Evolutionary conservation across 2,113 vertebrate species (phyloP).

Genomic region (Pyrgilauda ruficollis): DNA sequence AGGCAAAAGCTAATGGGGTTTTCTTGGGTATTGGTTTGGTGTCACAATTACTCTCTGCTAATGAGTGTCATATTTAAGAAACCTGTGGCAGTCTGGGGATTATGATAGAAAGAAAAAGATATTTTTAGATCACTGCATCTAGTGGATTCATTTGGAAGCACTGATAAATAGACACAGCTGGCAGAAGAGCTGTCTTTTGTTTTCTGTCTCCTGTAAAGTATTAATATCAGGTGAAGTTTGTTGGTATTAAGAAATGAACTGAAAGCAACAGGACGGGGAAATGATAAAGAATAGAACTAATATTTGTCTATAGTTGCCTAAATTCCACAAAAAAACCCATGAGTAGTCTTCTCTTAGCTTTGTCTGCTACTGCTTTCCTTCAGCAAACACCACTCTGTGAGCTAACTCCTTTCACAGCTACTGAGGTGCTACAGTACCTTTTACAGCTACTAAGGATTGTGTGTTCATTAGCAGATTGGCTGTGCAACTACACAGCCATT

Average conservation of each 20-base stretch:
- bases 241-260: neutral
- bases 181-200: neutral
- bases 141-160: neutral
- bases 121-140: neutral
- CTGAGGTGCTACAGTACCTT: neutral
- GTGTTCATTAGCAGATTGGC: neutral
- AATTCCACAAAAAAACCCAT: neutral
- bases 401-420: neutral
- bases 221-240: neutral
- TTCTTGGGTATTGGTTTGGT: neutral
- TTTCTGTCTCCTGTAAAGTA: neutral
- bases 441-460: neutral
- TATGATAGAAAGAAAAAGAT: neutral
- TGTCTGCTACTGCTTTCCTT: neutral
- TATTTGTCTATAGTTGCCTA: neutral
- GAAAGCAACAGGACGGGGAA: neutral
- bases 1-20: neutral
- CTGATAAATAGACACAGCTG: neutral
- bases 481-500: neutral
- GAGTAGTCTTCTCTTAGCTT: neutral
- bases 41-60: neutral
- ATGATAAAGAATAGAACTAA: neutral
- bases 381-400: neutral
- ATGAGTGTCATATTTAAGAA: constrained; percentile 6
- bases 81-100: neutral